phyloP scores from a whole-genome alignment of 1,140 invertebrate genomes.

The Xylocopa sonorina region DNA sequence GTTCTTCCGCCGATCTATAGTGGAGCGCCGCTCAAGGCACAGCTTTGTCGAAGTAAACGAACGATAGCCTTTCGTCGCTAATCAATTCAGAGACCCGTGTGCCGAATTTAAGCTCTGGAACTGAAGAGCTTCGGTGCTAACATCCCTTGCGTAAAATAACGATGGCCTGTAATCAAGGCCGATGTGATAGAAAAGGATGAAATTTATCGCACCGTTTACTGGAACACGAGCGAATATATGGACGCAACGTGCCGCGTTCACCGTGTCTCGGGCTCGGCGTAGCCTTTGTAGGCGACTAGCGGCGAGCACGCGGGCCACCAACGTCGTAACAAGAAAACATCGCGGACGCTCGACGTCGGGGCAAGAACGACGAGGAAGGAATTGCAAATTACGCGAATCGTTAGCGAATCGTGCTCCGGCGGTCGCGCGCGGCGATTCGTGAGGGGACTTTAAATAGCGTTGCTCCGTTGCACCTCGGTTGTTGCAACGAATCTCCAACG shows the following conservation, averaged over 20 bases:
- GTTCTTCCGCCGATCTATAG: background rate
- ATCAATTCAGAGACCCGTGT: too few species aligned
- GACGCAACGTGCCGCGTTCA: constrained; percentile 4
- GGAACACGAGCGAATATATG: too few species aligned
- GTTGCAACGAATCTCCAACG: background rate
- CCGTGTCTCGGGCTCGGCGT: constrained; percentile 3
- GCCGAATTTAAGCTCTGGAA: too few species aligned
- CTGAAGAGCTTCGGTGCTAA: too few species aligned
- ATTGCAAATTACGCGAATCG: constrained; percentile 53
- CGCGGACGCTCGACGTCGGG: constrained; percentile 11
- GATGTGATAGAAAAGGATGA: too few species aligned
- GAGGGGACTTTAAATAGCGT: constrained; percentile 30
- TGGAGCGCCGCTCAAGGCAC: too few species aligned
- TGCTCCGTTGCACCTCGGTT: background rate
- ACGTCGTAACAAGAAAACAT: constrained; percentile 36
- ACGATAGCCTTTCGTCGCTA: too few species aligned
- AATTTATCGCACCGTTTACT: too few species aligned
- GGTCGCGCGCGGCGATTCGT: constrained; percentile 14
- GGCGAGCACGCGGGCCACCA: constrained; percentile 19
- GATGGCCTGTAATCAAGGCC: too few species aligned
- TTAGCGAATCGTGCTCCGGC: constrained; percentile 37
- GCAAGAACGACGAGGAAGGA: constrained; percentile 32
- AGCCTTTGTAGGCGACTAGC: background rate
- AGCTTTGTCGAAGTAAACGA: too few species aligned
- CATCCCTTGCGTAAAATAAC: too few species aligned